Percentiles rank a stretch among this genome's conserved stretches.
These are phyloP conservation scores for Coregonus suidteri DNA, from an alignment of 2,797 vertebrate genomes.

Conservation along the genomic window DNA sequence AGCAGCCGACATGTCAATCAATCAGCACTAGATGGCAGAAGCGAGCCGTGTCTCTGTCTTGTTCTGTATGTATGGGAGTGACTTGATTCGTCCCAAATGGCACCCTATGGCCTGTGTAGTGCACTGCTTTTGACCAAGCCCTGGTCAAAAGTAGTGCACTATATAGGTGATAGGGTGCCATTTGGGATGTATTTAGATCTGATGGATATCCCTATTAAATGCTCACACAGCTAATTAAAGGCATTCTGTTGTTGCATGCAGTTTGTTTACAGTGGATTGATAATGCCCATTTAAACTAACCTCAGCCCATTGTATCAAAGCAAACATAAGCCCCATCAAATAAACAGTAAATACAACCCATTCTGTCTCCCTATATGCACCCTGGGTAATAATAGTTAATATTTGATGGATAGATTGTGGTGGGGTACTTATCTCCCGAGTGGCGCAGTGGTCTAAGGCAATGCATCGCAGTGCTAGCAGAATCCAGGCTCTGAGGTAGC, in stretches of 20 bases:
- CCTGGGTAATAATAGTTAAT: no score
- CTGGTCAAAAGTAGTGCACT: neutral
- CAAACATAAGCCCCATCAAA: no score
- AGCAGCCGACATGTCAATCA: neutral
- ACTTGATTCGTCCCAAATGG: neutral
- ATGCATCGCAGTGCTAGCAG: no score
- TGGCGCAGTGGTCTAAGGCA: no score
- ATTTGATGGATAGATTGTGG: no score
- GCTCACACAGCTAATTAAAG: neutral
- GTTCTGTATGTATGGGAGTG: neutral
- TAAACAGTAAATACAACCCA: no score
- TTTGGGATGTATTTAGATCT: neutral
- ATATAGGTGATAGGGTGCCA: neutral
- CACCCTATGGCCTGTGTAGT: neutral
- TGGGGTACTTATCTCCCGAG: no score
- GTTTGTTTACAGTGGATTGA: neutral
- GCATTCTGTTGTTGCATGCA: neutral
- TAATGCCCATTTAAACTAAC: neutral
- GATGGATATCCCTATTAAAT: neutral
- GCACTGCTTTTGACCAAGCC: neutral
- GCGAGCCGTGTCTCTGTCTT: neutral
- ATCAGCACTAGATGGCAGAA: neutral
- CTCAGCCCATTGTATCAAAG: no score
- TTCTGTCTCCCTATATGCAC: no score
- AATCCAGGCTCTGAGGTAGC: no score